phyloP scores from a whole-genome alignment of 1,140 invertebrate species.

The Bombus fervidus region DNA sequence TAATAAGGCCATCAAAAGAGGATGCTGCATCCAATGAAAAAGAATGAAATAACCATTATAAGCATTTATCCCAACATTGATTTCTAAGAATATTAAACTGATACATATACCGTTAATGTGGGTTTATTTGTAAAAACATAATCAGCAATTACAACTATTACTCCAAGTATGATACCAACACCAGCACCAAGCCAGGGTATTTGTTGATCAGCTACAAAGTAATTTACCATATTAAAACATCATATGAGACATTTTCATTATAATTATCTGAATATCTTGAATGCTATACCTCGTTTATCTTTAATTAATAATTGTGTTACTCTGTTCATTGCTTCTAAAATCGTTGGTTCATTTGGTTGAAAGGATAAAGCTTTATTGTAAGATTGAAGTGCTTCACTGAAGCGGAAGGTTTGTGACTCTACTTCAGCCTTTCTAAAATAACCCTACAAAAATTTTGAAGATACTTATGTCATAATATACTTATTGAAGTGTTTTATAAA shows the following conservation, averaged over 20 bases:
- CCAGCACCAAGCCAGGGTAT: slow-evolving; percentile 90
- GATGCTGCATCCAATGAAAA: slow-evolving; percentile 81
- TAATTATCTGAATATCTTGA: not conserved
- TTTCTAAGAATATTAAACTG: slow-evolving; percentile 20
- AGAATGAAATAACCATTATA: slow-evolving; percentile 23
- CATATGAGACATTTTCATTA: not conserved
- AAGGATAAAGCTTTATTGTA: slow-evolving; percentile 87
- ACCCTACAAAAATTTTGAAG: slow-evolving; percentile 83
- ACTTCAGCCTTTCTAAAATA: slow-evolving; percentile 92
- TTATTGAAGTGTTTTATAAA: not conserved
- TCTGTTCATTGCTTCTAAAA: slow-evolving; percentile 86
- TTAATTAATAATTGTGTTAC: slow-evolving; percentile 85
- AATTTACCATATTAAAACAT: slow-evolving; percentile 43
- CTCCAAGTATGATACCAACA: slow-evolving; percentile 88
- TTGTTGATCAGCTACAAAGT: slow-evolving; percentile 86
- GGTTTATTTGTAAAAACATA: slow-evolving; percentile 87
- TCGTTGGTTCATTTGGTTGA: slow-evolving; percentile 87
- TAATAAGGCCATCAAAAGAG: slow-evolving; percentile 84
- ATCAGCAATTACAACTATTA: slow-evolving; percentile 88
- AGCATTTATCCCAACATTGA: not conserved
- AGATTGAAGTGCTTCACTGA: slow-evolving; percentile 87
- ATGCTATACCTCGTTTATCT: slow-evolving; percentile 79
- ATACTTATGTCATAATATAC: not conserved
- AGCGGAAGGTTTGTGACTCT: slow-evolving; percentile 87
- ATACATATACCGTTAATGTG: slow-evolving; percentile 84